Base-by-base conservation (phyloP, 2,113 vertebrate genomes). In the Phyllostomus discolor region DNA sequence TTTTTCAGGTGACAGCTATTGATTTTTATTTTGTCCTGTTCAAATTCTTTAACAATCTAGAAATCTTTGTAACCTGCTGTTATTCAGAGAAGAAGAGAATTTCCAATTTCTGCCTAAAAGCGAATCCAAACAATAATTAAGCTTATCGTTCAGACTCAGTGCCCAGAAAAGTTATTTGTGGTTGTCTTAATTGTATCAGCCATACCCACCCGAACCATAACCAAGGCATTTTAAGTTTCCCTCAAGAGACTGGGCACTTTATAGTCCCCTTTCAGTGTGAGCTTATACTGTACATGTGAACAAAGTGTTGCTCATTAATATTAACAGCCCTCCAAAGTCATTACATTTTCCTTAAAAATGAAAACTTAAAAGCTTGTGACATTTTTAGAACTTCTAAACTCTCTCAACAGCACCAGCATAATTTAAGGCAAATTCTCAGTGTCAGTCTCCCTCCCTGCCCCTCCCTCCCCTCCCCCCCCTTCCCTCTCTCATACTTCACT, bases 91-190 rank as follows among this genome's bases (percentile, higher is more conserved):
- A 88, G 62, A 95, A 33, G 82, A 92, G 33, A 97, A 96, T 93
- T 95, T 94, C 97, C 82, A 94, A 95, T 93, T 96, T 87, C 57
- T 98, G 46, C 83, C 89, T 91, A 80, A 96, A 96, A 96, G 52
- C 93, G 92, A 92, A 94, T 97, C 95, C 82, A 96, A 96, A 92
- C 79, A 96, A n/a, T 92, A 75, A 94, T 97, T 93, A 80, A 94
- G 86, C 82, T 96, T 93, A 91, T 64, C 93, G 70, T 86, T 96
- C 91, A 93, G 52, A 97, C 62, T 84, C 19, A 1, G 64, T 96
- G 94, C 94, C 88, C 91, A 96, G 94, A 97, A 96, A 97, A 97
- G 85, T 94, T 91, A 94, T 96, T 97, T 95, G 93, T 75, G 94
- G 91, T 89, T 90, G 93, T 88, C 57, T 93, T 95, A 75, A 96